Base-by-base conservation (phyloP, 2,888 invertebrate genomes). In the Dryomyza anilis region DNA sequence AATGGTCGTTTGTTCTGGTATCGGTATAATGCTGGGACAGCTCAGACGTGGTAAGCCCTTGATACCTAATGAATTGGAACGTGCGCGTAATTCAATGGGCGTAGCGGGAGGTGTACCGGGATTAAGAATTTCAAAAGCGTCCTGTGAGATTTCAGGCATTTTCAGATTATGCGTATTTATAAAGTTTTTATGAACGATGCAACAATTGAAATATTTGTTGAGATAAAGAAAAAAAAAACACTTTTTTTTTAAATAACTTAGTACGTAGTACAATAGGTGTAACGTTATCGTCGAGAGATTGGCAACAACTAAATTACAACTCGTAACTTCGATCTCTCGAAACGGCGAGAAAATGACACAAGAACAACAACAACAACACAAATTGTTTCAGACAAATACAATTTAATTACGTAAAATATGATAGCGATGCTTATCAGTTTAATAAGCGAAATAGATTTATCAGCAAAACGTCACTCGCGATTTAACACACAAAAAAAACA, bases 61-160 rank as follows among this genome's bases (percentile, higher is more conserved):
- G 5, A 62, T 23, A 36, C 68, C 71, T 55, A 69, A 23, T 33
- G 87, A 87, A 76, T 87, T 88, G 5, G 87, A 86, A 74, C 88
- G 86, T 73, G 86, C 86, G 74, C 88, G 85, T 72, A 88, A 84
- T 43, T 86, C 85, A 80, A 85, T 82, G 45, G 86, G 84, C 53
- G 84, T 85, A 60, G 87, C 76, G 27, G 84, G 74, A 27, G 86
- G 85, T 59, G 84, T 79, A 66, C 86, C 78, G 25, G 88, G 88
- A 77, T 88, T 86, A 45, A 85, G 82, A 73, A 83, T 84, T 76
- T 88, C 87, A 72, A 87, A 87, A 48, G 80, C 74, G 66, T 84
- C 84, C 74, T 84, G 84, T 10, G 83, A 83, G 29, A 81, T 75
- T 80, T 88, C 87, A 48, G 88, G 88, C 88, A 88, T 88, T 43